Percentiles rank a stretch among this genome's conserved stretches.
Evolutionary conservation across 2,888 invertebrate species (phyloP).

Genomic region (Itoplectis maculator): DNA sequence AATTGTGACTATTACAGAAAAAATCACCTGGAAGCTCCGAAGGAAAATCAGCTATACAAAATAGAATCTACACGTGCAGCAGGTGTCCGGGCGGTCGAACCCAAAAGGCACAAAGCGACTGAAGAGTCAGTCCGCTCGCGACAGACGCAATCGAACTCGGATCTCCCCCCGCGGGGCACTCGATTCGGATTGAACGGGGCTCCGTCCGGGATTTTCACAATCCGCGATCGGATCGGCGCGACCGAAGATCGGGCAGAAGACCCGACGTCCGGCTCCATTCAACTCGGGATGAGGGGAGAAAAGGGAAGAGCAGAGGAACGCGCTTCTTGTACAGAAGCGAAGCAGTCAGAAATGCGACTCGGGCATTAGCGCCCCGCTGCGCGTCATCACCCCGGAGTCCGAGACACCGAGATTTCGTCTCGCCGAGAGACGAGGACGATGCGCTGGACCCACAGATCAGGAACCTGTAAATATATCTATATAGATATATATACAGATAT

Average conservation of each 20-base stretch:
- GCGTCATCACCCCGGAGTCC: constrained; percentile 66
- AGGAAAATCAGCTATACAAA: neutral
- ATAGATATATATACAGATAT: constrained; percentile 12
- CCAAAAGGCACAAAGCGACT: neutral
- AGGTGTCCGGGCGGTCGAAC: neutral
- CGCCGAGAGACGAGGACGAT: constrained; percentile 47
- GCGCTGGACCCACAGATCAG: constrained; percentile 46
- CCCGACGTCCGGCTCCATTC: constrained; percentile 35
- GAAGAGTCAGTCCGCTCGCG: neutral
- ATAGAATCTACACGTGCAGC: neutral
- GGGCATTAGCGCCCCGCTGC: constrained; percentile 70
- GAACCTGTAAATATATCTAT: constrained; percentile 3
- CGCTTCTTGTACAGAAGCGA: constrained; percentile 26
- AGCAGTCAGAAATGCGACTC: constrained; percentile 47
- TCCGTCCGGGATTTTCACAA: constrained; percentile 17
- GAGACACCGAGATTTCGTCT: constrained; percentile 66
- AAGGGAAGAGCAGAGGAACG: constrained; percentile 8
- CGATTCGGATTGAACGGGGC: neutral
- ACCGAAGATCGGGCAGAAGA: neutral
- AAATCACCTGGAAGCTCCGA: neutral
- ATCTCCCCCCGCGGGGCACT: neutral
- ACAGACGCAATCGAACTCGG: constrained; percentile 7
- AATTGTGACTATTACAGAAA: neutral
- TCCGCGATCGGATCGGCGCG: neutral
- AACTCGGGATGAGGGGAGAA: neutral